Evolutionary conservation across 2,888 invertebrate genomes (phyloP).

Genomic region (Folsomia candida): DNA sequence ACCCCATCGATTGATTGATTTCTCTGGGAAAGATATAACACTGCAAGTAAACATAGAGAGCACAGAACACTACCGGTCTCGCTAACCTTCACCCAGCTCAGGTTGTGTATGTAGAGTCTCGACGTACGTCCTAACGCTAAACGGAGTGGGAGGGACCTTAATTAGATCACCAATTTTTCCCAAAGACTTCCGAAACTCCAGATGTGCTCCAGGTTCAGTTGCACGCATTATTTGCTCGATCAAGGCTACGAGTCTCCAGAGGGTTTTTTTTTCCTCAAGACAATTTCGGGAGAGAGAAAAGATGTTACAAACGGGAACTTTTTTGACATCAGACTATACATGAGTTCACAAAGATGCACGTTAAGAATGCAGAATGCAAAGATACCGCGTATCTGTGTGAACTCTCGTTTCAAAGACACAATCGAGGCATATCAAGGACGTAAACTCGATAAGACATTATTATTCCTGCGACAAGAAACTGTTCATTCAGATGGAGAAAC

Average conservation of each 20-base stretch:
- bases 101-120: background rate
- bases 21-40: no score
- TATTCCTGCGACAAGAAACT: background rate
- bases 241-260: background rate
- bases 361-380: background rate
- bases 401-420: no score
- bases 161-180: conserved; percentile 8
- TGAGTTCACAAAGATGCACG: background rate
- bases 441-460: background rate
- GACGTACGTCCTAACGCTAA: background rate
- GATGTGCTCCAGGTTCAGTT: background rate
- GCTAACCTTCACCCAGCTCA: background rate
- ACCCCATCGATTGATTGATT: conserved; percentile 17
- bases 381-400: no score
- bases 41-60: no score
- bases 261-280: background rate
- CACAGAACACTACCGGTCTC: no score
- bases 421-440: no score
- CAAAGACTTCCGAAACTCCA: background rate
- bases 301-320: background rate
- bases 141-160: conserved; percentile 17
- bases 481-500: background rate
- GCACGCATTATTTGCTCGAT: background rate
- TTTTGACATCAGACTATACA: background rate
- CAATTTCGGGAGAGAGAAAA: background rate